phyloP scores from a whole-genome alignment of 2,113 vertebrate genomes.

The Myiagra hebetior region DNA sequence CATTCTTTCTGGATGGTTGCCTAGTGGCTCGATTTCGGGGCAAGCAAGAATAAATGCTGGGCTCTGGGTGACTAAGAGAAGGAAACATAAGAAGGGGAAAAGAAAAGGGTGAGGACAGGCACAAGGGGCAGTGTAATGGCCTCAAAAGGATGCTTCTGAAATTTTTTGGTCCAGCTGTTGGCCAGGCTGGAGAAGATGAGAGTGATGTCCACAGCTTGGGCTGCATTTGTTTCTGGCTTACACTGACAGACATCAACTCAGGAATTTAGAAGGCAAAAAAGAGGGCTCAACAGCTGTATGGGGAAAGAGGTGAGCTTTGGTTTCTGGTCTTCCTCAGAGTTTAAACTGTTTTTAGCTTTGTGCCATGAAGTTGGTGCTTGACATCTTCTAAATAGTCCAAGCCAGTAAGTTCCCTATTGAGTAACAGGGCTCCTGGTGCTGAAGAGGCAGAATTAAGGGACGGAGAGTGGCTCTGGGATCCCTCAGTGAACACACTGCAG shows the following conservation, averaged over 20 bases:
- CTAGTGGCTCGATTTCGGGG: background rate
- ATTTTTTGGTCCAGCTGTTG: background rate
- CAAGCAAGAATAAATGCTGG: background rate
- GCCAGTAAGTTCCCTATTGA: background rate
- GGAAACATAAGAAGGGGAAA: background rate
- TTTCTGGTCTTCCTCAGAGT: background rate
- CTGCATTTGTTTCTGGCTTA: background rate
- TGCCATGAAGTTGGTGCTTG: background rate
- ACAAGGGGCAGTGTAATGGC: background rate
- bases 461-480: background rate
- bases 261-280: background rate
- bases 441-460: background rate
- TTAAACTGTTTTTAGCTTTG: background rate
- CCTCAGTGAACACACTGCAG: background rate
- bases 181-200: background rate
- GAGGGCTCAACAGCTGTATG: background rate
- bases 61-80: background rate
- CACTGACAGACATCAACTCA: background rate
- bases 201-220: background rate
- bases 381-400: background rate
- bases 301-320: background rate
- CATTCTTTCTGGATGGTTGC: background rate
- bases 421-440: background rate
- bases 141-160: background rate
- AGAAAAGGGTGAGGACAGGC: background rate